Conservation (phyloP, 2,888 invertebrate species). For the Xestia ashworthii region DNA sequence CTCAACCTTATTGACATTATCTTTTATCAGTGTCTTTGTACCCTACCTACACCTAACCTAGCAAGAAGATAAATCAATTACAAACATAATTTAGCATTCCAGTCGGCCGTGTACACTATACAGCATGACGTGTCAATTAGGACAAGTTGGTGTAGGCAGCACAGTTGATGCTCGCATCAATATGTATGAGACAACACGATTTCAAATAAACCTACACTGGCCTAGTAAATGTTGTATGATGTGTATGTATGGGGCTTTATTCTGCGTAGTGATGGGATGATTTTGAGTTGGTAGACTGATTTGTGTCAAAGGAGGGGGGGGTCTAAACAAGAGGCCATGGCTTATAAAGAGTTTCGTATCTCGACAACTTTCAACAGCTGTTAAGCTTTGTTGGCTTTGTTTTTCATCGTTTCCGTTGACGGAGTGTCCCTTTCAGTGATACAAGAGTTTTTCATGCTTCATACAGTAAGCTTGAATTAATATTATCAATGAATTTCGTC, state of each 20-base stretch:
- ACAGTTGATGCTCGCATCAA: slow-evolving; percentile 58
- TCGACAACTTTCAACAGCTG: background rate
- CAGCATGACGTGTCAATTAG: slow-evolving; percentile 61
- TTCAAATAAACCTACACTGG: slow-evolving; percentile 59
- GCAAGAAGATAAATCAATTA: slow-evolving; percentile 47
- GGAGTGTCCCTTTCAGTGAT: background rate
- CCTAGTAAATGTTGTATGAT: slow-evolving; percentile 48
- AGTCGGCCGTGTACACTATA: slow-evolving; percentile 31
- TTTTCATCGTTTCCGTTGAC: background rate
- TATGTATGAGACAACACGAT: slow-evolving; percentile 61
- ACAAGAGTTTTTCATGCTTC: background rate
- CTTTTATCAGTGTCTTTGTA: background rate
- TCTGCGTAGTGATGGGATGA: background rate
- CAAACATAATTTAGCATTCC: slow-evolving; percentile 60
- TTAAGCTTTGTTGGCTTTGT: background rate
- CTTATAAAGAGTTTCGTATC: background rate
- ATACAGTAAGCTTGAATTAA: background rate
- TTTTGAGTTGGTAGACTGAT: background rate
- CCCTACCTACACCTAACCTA: slow-evolving; percentile 17
- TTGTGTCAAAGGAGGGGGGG: background rate
- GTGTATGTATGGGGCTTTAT: slow-evolving; percentile 1
- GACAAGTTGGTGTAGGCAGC: slow-evolving; percentile 53
- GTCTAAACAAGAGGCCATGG: background rate
- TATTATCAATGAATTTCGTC: background rate
- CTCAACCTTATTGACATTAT: background rate